Conservation (phyloP, 2,797 vertebrate species). For the Nasua narica region DNA sequence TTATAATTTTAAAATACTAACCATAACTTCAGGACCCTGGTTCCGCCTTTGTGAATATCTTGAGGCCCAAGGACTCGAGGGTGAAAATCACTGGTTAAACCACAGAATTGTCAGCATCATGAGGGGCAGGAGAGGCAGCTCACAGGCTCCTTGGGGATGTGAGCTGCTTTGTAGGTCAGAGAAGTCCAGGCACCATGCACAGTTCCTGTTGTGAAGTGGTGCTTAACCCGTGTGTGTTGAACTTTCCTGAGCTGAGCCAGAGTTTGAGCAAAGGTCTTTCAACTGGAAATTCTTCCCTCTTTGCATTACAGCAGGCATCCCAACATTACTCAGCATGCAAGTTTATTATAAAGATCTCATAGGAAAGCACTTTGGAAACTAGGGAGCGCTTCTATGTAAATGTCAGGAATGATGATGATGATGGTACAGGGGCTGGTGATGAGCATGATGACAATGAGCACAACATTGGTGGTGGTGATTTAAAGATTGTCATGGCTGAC, state of each 20-base stretch:
- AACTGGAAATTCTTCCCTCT: not conserved
- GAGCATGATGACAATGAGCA: not conserved
- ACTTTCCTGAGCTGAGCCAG: not conserved
- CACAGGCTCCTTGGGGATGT: accelerated
- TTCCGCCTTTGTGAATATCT: not conserved
- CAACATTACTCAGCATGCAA: not conserved
- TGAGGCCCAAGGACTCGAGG: not conserved
- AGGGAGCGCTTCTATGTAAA: accelerated
- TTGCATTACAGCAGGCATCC: not conserved
- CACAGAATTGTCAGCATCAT: accelerated
- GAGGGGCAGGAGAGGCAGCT: not conserved
- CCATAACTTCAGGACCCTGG: not conserved
- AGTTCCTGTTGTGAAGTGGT: not conserved
- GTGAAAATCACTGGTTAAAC: not conserved
- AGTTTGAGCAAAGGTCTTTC: not conserved
- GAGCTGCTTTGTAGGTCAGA: not conserved
- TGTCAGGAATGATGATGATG: not conserved
- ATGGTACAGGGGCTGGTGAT: not conserved
- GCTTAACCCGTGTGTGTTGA: not conserved
- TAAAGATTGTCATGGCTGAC: not conserved
- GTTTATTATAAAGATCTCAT: not conserved
- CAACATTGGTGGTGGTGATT: too few relatives aligned
- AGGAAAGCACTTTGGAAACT: not conserved
- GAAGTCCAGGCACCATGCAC: not conserved
- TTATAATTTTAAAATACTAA: not conserved